Evolutionary conservation across 2,113 vertebrate genomes (phyloP), one percentile per base, ranked within the genome.

Genomic region (Leptosomus discolor): DNA sequence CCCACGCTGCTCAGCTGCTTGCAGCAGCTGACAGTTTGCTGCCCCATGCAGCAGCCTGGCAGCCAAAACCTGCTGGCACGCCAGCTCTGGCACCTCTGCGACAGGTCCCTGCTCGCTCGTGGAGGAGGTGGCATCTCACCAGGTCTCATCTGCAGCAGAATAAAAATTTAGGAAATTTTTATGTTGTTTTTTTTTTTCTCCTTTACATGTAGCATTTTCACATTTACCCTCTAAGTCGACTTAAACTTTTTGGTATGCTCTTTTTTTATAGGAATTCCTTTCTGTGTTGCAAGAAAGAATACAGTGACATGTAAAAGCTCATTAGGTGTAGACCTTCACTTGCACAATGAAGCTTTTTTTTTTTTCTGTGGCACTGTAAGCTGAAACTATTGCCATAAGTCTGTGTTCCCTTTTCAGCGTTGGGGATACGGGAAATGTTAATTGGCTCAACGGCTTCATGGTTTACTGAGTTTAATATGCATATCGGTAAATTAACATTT

Each of bases 401-500:
- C 63, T 54, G 5, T 36, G 48, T 88, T 94, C 84, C 56, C 39
- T 86, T 78, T 82, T 46, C 76, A 87, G 50, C 71, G 18, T 7
- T 1, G 1, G 24, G n/a, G 37, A 84, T 88, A 74, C 94, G 89
- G 85, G 45, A 92, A 92, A 97, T 97, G 81, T 94, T 96, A 97
- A 97, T 95, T 96, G 93, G 53, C 82, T 95, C 20, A 43, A 92
- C 91, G 39, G 48, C 69, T 74, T 94, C 85, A 91, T 93, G 97
- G 80, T 95, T 96, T 97, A 89, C 63, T 30, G 89, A 73, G 20
- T 91, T 94, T 94, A 95, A 74, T 90, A 87, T 67, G 50, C 19
- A 9, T 94, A 85, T 94, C 97, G 91, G 95, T 98, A 94, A 98
- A 98, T 98, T 97, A 97, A 97, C 94, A 97, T 97, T 98, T 99